A percentile compares a stretch with the other conserved stretches of the same genome.
These are phyloP conservation scores for Lasioglossum baleicum DNA, from an alignment of 1,140 invertebrate genomes.

Conservation along the genomic window DNA sequence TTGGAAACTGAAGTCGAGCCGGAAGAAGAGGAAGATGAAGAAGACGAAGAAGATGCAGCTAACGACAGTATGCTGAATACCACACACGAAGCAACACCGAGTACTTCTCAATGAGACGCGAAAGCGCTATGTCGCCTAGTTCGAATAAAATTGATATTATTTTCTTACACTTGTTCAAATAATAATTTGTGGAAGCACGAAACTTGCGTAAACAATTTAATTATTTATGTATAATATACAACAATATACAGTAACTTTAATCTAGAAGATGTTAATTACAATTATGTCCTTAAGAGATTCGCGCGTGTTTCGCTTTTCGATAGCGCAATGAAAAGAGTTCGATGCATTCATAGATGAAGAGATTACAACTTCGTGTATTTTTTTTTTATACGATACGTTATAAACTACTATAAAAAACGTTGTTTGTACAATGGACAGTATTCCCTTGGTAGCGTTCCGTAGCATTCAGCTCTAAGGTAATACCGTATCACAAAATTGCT, in stretches of 20 bases:
- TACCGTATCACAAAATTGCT: conserved; percentile 26
- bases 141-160: neutral
- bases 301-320: neutral
- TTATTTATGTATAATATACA: conserved; percentile 24
- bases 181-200: conserved; percentile 1
- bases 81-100: conserved; percentile 48
- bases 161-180: conserved; percentile 9
- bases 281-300: conserved; percentile 1
- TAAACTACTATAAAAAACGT: conserved; percentile 9
- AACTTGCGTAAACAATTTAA: neutral
- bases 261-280: conserved; percentile 7
- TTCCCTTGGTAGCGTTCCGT: too few species aligned
- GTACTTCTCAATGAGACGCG: conserved; percentile 8
- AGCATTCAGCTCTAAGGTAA: too few species aligned
- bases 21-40: conserved; percentile 92
- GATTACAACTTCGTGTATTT: too few species aligned
- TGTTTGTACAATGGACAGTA: neutral
- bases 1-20: conserved; percentile 96
- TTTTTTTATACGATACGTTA: neutral
- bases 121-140: neutral
- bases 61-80: conserved; percentile 78
- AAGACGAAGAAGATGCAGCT: conserved; percentile 76
- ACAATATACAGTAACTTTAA: conserved; percentile 23
- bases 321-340: neutral
- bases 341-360: neutral